phyloP scores from a whole-genome alignment of 1,140 invertebrate genomes.

The Dendroctonus ponderosae region DNA sequence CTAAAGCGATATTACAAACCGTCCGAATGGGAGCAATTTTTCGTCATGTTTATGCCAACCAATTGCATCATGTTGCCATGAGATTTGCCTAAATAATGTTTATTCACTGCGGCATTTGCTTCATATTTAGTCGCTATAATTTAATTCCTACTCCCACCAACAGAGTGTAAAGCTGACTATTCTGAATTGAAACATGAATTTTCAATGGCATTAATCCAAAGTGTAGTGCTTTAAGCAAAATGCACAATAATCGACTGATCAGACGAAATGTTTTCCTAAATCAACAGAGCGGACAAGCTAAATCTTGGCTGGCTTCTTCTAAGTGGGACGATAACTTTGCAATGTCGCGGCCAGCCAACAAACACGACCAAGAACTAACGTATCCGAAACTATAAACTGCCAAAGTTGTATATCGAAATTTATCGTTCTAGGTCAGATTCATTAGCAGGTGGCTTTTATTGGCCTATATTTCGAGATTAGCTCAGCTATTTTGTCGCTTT shows the following conservation, averaged over 20 bases:
- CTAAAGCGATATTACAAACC: too few relatives aligned
- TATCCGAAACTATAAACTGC: slow-evolving; percentile 24
- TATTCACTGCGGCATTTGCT: too few relatives aligned
- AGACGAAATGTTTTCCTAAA: neutral
- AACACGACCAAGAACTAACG: slow-evolving; percentile 3
- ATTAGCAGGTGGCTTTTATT: slow-evolving; percentile 30
- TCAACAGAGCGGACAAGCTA: neutral
- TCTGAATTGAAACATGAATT: neutral
- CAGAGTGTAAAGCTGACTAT: too few relatives aligned
- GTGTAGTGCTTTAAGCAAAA: neutral
- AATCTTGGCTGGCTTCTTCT: neutral
- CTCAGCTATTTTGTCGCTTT: slow-evolving; percentile 15
- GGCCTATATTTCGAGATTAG: slow-evolving; percentile 26
- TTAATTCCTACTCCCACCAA: too few relatives aligned
- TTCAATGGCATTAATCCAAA: neutral
- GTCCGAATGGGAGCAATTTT: too few relatives aligned
- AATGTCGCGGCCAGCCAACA: slow-evolving; percentile 4
- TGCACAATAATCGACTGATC: neutral
- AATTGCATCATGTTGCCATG: too few relatives aligned
- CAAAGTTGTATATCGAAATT: slow-evolving; percentile 24
- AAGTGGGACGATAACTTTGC: neutral
- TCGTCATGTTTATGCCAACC: too few relatives aligned
- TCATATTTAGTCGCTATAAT: too few relatives aligned
- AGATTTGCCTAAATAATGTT: too few relatives aligned
- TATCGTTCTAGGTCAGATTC: slow-evolving; percentile 22